Conservation (phyloP, 1,140 invertebrate genomes). For the Anthonomus grandis region DNA sequence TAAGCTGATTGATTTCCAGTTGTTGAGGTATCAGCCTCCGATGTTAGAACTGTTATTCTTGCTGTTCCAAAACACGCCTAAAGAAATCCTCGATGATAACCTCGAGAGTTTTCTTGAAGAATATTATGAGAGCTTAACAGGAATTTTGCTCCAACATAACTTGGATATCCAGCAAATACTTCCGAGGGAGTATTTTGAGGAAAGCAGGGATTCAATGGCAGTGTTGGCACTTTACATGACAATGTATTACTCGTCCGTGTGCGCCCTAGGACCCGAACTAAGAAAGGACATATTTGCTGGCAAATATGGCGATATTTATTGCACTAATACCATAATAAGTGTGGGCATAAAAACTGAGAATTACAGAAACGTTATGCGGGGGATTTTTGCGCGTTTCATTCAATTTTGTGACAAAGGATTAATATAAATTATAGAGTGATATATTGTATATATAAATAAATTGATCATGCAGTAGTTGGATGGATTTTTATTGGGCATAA, state of each 20-base stretch:
- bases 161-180: slow-evolving; percentile 2
- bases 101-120: not conserved
- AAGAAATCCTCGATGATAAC: slow-evolving; percentile 37
- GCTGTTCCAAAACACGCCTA: slow-evolving; percentile 53
- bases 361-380: not conserved
- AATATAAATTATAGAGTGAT: no score
- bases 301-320: not conserved
- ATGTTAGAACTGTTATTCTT: slow-evolving; percentile 53
- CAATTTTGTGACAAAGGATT: no score
- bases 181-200: not conserved
- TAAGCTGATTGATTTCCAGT: slow-evolving; percentile 62
- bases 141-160: not conserved
- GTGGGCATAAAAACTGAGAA: not conserved
- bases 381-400: no score
- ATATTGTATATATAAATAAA: no score
- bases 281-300: not conserved
- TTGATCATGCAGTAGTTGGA: no score
- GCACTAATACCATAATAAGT: no score
- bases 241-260: not conserved
- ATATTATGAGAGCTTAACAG: slow-evolving; percentile 8
- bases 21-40: slow-evolving; percentile 56
- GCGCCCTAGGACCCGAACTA: not conserved
- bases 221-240: not conserved
- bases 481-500: no score
- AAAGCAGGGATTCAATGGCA: slow-evolving; percentile 2